Evolutionary conservation across 2,888 invertebrate genomes (phyloP), one percentile per base, ranked within the genome.

Genomic region (Agonopterix alstromeriana): DNA sequence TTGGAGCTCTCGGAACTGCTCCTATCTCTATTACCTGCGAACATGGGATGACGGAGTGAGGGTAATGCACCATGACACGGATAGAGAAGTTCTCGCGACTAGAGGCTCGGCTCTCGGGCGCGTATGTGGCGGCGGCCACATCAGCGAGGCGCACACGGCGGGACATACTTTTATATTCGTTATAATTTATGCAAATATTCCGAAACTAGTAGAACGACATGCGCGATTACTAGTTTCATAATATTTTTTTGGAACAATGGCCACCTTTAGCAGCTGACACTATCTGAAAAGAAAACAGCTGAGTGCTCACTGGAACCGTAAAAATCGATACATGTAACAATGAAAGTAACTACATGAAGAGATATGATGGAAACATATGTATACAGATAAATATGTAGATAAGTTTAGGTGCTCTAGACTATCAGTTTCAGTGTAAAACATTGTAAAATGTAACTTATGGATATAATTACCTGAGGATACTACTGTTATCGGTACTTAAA

Each of bases 21-120:
- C 89, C 92, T 92, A 90, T 92, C 92, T 90, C 91, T 91, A 82
- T 87, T 89, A 83, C 90, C 90, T 90, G 90, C 70, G 74, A 87
- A 86, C 85, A 88, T 76, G 74, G 72, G 77, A 73, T 77, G 75
- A 67, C 71, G 87, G 60, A 83, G 69, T 90, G 86, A 77, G 74
- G 57, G 55, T 53, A 41, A 27, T 27, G 27, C 27, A 27, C 27
- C 27, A 27, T 27, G 27, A 5, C 27, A 27, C 17, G 14, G 53
- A 43, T 45, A 49, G 51, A 61, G 56, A 52, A 53, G 61, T 59
- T 56, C 61, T 60, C 53, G 60, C 60, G 69, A 68, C 66, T 63
- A 68, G 75, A 82, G 82, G 82, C 78, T 82, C 3, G 27, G 27
- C 27, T 27, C 27, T 27, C 42, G 42, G 48, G 42, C 48, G 42